These are phyloP conservation scores for Bubo scandiacus DNA, from an alignment of 2,113 vertebrate species.

Conservation along the genomic window DNA sequence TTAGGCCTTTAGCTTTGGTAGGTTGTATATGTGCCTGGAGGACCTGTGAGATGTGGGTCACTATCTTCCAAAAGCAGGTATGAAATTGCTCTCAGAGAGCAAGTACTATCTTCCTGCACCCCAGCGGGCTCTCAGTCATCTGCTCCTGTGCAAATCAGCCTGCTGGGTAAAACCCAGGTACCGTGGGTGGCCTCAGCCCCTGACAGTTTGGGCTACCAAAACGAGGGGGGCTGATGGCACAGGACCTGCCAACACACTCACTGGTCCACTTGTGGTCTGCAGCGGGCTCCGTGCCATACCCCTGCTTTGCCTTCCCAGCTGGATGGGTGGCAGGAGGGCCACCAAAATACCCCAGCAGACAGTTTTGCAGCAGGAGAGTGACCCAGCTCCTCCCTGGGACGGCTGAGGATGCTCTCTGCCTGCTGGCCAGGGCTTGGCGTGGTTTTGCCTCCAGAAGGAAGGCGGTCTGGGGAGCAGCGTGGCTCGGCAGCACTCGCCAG, in stretches of 20 bases:
- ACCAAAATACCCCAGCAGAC: background rate
- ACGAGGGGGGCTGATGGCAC: background rate
- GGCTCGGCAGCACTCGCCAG: fast-evolving
- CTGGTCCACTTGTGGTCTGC: background rate
- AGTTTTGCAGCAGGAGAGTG: background rate
- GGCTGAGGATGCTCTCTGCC: background rate
- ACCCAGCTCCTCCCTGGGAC: background rate
- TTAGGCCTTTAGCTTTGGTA: background rate
- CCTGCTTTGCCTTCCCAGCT: background rate
- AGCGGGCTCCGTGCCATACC: fast-evolving
- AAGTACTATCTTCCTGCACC: background rate
- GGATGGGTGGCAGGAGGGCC: background rate
- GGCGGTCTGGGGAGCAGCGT: background rate
- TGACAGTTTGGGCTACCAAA: background rate
- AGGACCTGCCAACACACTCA: fast-evolving
- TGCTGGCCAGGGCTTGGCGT: background rate
- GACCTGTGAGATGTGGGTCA: background rate
- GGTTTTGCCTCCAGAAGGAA: background rate
- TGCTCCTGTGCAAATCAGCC: background rate
- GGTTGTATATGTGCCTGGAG: background rate
- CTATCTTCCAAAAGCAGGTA: background rate
- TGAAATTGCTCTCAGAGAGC: background rate
- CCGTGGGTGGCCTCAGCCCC: fast-evolving
- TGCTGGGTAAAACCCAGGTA: background rate
- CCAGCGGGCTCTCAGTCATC: fast-evolving